These are phyloP conservation scores for Mythimna ferrago DNA, from an alignment of 2,888 invertebrate species.

Conservation along the genomic window DNA sequence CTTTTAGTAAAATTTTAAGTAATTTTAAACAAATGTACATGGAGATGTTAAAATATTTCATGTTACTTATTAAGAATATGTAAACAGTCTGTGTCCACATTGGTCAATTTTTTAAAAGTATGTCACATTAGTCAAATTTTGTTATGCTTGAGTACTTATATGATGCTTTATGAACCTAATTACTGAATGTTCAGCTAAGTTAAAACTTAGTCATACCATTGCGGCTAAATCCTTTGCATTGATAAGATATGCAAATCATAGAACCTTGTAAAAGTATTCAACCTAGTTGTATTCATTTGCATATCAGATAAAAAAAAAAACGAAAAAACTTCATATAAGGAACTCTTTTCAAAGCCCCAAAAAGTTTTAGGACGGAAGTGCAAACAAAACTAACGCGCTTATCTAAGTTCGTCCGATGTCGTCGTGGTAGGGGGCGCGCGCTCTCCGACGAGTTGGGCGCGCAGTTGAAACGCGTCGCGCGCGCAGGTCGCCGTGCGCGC, in stretches of 20 bases:
- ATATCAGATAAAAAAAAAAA: conserved; percentile 4
- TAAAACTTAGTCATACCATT: conserved; percentile 1
- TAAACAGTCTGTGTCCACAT: conserved; percentile 17
- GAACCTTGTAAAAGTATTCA: conserved; percentile 14
- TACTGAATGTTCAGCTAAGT: conserved; percentile 11
- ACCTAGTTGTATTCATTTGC: neutral
- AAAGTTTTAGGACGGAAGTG: conserved; percentile 69
- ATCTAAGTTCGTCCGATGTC: conserved; percentile 73
- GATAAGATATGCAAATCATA: conserved; percentile 45
- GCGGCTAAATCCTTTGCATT: conserved; percentile 11
- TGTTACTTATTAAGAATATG: conserved; percentile 31
- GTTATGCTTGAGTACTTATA: conserved; percentile 6
- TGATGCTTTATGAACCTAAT: conserved; percentile 12
- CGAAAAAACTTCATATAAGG: conserved; percentile 17
- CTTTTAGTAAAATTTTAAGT: conserved; percentile 11
- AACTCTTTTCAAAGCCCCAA: conserved; percentile 48
- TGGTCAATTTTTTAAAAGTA: conserved; percentile 27
- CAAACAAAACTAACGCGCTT: conserved; percentile 73
- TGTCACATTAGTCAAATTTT: conserved; percentile 7
- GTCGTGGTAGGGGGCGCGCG: conserved; percentile 68
- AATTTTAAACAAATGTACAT: neutral
- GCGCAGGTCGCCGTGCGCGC: conserved; percentile 82
- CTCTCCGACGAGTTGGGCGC: conserved; percentile 63
- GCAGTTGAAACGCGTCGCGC: conserved; percentile 83
- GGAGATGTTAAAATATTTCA: conserved; percentile 9